Evolutionary conservation across 2,113 vertebrate genomes (phyloP).

Genomic region (Sinocyclocheilus maitianheensis): DNA sequence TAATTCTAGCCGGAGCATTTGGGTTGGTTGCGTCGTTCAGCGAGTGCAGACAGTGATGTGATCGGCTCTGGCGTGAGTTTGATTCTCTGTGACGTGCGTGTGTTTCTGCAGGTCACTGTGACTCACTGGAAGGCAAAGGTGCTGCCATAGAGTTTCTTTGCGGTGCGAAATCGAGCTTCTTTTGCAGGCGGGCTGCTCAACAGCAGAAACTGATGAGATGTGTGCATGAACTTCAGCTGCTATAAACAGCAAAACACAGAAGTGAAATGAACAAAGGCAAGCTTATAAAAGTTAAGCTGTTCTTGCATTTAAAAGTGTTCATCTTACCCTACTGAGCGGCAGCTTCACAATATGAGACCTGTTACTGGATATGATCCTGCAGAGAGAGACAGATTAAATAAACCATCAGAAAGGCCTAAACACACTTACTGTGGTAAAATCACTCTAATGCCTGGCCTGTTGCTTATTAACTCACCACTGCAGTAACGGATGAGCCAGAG

Average conservation of each 20-base stretch:
- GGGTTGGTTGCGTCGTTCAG: too few relatives aligned
- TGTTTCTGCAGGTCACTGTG: background rate
- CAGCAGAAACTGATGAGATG: constrained; percentile 98
- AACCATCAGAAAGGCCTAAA: background rate
- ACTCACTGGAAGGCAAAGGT: constrained; percentile 99
- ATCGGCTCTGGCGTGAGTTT: too few relatives aligned
- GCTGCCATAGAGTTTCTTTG: constrained; percentile 98
- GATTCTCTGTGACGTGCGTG: too few relatives aligned
- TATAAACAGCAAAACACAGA: constrained; percentile 70
- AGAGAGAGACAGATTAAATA: constrained; percentile 49
- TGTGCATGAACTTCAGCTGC: constrained; percentile 99
- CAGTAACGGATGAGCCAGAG: constrained; percentile 92
- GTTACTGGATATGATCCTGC: constrained; percentile 99
- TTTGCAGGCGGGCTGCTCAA: constrained; percentile 98
- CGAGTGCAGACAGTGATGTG: too few relatives aligned
- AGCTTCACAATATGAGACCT: constrained; percentile 98
- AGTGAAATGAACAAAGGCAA: constrained; percentile 1
- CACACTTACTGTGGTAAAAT: background rate
- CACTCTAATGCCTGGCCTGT: too few relatives aligned
- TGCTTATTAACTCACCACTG: constrained; percentile 83
- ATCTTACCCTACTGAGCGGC: constrained; percentile 96
- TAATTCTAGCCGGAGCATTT: background rate
- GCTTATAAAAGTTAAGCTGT: background rate
- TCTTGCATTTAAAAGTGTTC: constrained; percentile 1
- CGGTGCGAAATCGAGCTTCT: constrained; percentile 97